Base-by-base conservation (phyloP, 2,797 vertebrate species). In the Lepilemur septentrionalis region DNA sequence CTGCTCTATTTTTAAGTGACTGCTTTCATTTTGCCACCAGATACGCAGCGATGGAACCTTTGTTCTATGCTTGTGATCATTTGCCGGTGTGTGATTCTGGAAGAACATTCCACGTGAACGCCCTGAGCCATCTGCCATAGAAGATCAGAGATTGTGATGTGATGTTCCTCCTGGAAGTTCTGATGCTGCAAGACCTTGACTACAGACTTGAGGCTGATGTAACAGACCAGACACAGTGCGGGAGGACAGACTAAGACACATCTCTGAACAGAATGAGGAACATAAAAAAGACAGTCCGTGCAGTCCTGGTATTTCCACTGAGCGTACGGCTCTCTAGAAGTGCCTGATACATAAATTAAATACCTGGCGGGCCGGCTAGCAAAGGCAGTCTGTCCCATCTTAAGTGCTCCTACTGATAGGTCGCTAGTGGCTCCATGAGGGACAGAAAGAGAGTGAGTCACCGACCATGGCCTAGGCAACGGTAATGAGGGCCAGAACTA, bases 121-220 rank as follows among this genome's bases (percentile, higher is more conserved):
- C 91, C 61, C 69, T 13, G 17, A 88, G 84, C 61, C 76, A 90
- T 48, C 67, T 95, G 92, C 84, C 90, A 93, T 1, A 65, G 86
- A 82, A 81, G 67, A 96, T 85, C 84, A 81, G 48, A 30, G 41
- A 84, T 70, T 78, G 82, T 22, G 30, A 55, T 90, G 43, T 90
- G 93, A 94, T 90, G 76, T 6, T 83, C 46, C 89, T 65, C 69
- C 8, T 46, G 55, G 82, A 79, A 91, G 32, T 55, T 65, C 17
- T 82, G 84, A 85, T 22, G 17, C 67, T 94, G 59, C 94, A 81
- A 70, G 83, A 65, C 30, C 86, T 43, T 94, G 82, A 95, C 30
- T 35, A 73, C 73, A 93, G 69, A 61, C 73, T 52, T 76, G 41
- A 95, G 65, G 89, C 59, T 57, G 17, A 95, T 35, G 2, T 20